A percentile compares a stretch with the other conserved stretches of the same genome.
Evolutionary conservation across 1,140 invertebrate species (phyloP).

Genomic region (Charaxes varanes): DNA sequence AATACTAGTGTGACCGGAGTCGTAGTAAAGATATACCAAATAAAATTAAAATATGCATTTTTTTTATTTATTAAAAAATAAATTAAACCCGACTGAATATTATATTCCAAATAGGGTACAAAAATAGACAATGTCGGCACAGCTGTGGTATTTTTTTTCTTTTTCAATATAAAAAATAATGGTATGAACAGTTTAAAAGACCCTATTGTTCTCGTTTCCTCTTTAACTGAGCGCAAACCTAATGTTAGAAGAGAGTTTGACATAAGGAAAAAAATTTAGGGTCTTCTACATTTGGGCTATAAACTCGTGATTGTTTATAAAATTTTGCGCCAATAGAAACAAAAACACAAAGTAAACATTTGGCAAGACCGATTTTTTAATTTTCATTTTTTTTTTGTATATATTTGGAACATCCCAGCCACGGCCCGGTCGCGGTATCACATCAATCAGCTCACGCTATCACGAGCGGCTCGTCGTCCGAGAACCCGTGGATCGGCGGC

Average conservation of each 20-base stretch:
- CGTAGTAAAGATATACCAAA: conserved; percentile 10
- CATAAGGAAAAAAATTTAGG: too few species aligned
- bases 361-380: neutral
- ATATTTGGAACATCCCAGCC: conserved; percentile 3
- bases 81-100: too few species aligned
- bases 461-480: conserved; percentile 94
- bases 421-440: conserved; percentile 46
- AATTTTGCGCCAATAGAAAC: neutral
- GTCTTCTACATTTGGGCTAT: neutral
- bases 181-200: too few species aligned
- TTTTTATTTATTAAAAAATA: conserved; percentile 1
- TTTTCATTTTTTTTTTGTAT: too few species aligned
- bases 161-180: too few species aligned
- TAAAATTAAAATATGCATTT: too few species aligned
- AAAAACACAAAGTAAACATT: neutral
- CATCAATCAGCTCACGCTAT: conserved; percentile 80
- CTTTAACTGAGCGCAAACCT: too few species aligned
- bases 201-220: too few species aligned
- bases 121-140: too few species aligned
- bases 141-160: too few species aligned
- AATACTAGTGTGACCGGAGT: conserved; percentile 12
- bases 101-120: too few species aligned
- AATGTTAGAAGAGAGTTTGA: too few species aligned
- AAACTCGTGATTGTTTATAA: neutral
- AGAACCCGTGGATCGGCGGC: conserved; percentile 90